A percentile compares a stretch with the other conserved stretches of the same genome.
These are phyloP conservation scores for Urocolius indicus DNA, from an alignment of 2,113 vertebrate species.

Conservation along the genomic window DNA sequence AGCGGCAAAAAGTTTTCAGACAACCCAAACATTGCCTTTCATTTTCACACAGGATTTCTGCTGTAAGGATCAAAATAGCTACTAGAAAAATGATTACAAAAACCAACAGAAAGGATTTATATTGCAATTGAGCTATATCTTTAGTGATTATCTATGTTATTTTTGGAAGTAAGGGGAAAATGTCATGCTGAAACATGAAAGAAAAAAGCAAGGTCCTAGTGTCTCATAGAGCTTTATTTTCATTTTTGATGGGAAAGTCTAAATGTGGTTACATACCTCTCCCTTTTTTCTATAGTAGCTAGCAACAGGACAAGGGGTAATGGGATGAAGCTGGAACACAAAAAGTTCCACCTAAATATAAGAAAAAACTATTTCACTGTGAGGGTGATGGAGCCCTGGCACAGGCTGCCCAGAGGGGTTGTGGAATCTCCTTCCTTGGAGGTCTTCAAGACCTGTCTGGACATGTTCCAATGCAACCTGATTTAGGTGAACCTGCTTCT, in stretches of 20 bases:
- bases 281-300: too few relatives aligned
- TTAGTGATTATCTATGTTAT: background rate
- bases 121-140: background rate
- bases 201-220: background rate
- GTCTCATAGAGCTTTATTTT: background rate
- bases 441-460: too few relatives aligned
- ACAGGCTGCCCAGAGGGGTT: too few relatives aligned
- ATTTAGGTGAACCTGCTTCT: too few relatives aligned
- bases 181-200: background rate
- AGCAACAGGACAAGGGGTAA: too few relatives aligned
- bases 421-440: too few relatives aligned
- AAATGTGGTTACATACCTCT: constrained; percentile 7
- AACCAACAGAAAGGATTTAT: background rate
- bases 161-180: background rate
- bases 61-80: background rate
- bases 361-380: too few relatives aligned
- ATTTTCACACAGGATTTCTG: background rate
- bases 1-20: background rate
- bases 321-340: too few relatives aligned
- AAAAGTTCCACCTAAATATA: too few relatives aligned
- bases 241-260: background rate
- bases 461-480: too few relatives aligned
- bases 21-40: background rate
- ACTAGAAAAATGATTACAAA: background rate
- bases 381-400: too few relatives aligned